Evolutionary conservation across 1,140 invertebrate genomes (phyloP), one percentile per base, ranked within the genome.

Genomic region (Cotesia vestalis): DNA sequence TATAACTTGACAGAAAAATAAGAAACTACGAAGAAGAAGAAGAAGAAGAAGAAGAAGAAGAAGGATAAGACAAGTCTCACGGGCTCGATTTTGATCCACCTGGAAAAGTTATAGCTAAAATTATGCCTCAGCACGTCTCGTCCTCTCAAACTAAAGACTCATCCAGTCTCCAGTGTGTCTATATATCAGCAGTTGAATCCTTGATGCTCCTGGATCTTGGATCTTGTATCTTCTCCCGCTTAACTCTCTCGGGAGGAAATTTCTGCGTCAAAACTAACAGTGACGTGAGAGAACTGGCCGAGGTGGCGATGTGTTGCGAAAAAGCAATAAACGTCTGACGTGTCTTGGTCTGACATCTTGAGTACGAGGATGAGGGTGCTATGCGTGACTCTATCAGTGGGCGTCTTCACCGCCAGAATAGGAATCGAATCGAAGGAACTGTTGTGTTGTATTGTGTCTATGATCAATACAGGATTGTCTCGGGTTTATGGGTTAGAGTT

Each of bases 61-160:
- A 35, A 46, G 14, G n/a, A n/a, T 11, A 34, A 38, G 63, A 66
- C 40, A 57, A 72, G 36, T 66, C 70, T 63, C 62, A 14, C 11
- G 63, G 71, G 63, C 66, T 72, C 64, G 71, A 72, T 72, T 35
- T 72, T 72, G 71, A 72, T 72, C 63, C 59, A 72, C 52, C 20
- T 38, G 60, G 34, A 17, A 40, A 72, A 59, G 53, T 57, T 14
- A 66, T 62, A 34, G 71, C 64, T 55, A 62, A 72, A 67, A 72
- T 72, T 72, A 72, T 72, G 71, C 64, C 35, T 52, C 40, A 27
- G 57, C 71, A 72, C 71, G 71, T 72, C 67, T 67, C 52, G 57
- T 12, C 3, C 5, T 11, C 34, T 27, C 55, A 20, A 14, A 12
- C 36, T 20, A 51, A 62, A 35, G 27, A 34, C 6, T 11, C 34